Evolutionary conservation across 2,888 invertebrate species (phyloP).

Genomic region (Acleris holmiana): DNA sequence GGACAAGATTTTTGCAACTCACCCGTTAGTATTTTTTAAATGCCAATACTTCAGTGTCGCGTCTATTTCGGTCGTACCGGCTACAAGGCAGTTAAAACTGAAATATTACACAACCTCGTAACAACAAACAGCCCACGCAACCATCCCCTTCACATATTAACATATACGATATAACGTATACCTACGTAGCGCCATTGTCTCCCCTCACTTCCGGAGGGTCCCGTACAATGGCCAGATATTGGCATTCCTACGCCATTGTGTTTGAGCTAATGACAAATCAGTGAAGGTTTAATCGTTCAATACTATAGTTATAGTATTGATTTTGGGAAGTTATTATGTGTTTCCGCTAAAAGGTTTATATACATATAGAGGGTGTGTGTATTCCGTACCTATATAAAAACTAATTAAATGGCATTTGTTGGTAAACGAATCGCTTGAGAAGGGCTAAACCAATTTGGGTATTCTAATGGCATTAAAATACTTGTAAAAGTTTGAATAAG

Average conservation of each 20-base stretch:
- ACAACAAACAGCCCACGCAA: slow-evolving; percentile 12
- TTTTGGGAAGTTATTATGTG: slow-evolving; percentile 19
- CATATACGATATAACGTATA: slow-evolving; percentile 29
- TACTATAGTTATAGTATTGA: slow-evolving; percentile 31
- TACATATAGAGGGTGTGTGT: no score
- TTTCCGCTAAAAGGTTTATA: no score
- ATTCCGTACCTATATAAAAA: no score
- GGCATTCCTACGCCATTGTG: slow-evolving; percentile 37
- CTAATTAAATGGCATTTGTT: no score
- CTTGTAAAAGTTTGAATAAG: no score
- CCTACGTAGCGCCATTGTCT: slow-evolving; percentile 28
- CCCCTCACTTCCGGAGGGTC: slow-evolving; percentile 37
- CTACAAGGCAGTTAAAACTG: neutral
- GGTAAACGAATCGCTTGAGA: no score
- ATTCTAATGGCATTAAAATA: no score
- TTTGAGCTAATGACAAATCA: slow-evolving; percentile 38
- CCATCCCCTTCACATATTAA: slow-evolving; percentile 33
- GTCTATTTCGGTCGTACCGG: no score
- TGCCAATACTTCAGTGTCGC: no score
- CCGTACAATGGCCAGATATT: slow-evolving; percentile 35
- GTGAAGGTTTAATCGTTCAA: slow-evolving; percentile 32
- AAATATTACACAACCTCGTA: neutral
- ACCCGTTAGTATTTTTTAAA: no score
- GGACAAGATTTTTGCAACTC: no score
- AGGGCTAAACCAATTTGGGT: no score